Evolutionary conservation across 2,888 invertebrate genomes (phyloP).

Genomic region (Phalera bucephala): DNA sequence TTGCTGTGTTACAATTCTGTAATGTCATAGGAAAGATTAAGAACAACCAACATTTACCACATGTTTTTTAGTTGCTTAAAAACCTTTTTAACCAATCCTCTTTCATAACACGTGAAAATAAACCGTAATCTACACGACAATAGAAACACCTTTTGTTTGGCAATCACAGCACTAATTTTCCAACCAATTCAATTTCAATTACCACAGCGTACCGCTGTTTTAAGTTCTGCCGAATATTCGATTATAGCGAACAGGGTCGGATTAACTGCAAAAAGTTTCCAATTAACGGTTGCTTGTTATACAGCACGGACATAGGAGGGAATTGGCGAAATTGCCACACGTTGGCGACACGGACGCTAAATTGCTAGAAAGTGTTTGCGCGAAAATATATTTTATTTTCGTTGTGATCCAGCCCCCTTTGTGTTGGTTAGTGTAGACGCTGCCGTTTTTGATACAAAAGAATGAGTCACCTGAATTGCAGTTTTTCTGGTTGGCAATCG

Average conservation of each 20-base stretch:
- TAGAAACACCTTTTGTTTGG: not conserved
- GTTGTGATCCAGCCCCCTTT: conserved; percentile 47
- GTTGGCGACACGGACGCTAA: conserved; percentile 53
- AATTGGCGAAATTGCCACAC: conserved; percentile 50
- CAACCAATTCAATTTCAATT: conserved; percentile 14
- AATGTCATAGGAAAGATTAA: too few relatives aligned
- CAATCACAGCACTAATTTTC: too few relatives aligned
- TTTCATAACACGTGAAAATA: too few relatives aligned
- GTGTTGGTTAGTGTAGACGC: conserved; percentile 57
- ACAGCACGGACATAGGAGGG: conserved; percentile 42
- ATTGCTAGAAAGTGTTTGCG: conserved; percentile 51
- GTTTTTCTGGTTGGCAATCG: conserved; percentile 24
- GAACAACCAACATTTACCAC: too few relatives aligned
- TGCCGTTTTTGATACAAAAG: conserved; percentile 49
- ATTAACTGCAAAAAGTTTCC: conserved; percentile 72
- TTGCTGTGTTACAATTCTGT: too few relatives aligned
- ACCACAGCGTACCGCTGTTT: conserved; percentile 15
- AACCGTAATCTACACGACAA: too few relatives aligned
- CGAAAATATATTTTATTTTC: conserved; percentile 58
- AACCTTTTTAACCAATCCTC: too few relatives aligned
- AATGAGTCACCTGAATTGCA: conserved; percentile 54
- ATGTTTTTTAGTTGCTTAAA: too few relatives aligned
- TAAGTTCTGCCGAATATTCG: conserved; percentile 31
- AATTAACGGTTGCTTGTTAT: conserved; percentile 74
- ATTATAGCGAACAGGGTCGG: conserved; percentile 42